Evolutionary conservation across 2,797 vertebrate genomes (phyloP).

Genomic region (Pipistrellus nathusii): DNA sequence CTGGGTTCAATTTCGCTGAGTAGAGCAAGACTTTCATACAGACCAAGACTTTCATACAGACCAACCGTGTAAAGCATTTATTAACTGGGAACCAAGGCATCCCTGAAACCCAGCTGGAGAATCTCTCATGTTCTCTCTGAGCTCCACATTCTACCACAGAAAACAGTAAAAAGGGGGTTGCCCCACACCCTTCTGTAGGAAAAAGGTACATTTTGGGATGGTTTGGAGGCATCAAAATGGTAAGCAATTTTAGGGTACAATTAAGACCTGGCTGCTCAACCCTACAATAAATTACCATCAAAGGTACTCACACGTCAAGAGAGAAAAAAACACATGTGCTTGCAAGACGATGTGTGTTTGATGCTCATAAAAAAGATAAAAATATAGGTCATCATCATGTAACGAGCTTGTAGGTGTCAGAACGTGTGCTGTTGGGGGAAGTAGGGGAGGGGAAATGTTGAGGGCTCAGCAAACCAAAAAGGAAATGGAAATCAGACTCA

Average conservation of each 20-base stretch:
- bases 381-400: slow-evolving; percentile 85
- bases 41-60: slow-evolving; percentile 25
- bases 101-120: slow-evolving; percentile 61
- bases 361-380: slow-evolving; percentile 89
- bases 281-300: slow-evolving; percentile 87
- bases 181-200: slow-evolving; percentile 66
- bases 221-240: slow-evolving; percentile 82
- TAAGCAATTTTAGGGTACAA: slow-evolving; percentile 84
- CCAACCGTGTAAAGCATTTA: slow-evolving; percentile 57
- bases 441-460: neutral
- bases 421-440: slow-evolving; percentile 55
- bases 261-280: slow-evolving; percentile 85
- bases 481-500: slow-evolving; percentile 4
- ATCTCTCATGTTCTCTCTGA: slow-evolving; percentile 39
- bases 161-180: slow-evolving; percentile 38
- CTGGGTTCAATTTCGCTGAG: slow-evolving; percentile 63
- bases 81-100: slow-evolving; percentile 44
- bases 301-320: slow-evolving; percentile 86
- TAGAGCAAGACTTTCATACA: slow-evolving; percentile 39
- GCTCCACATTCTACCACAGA: slow-evolving; percentile 48
- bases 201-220: slow-evolving; percentile 78
- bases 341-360: slow-evolving; percentile 87
- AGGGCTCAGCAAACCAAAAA: slow-evolving; percentile 24
- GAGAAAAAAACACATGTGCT: slow-evolving; percentile 85
- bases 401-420: slow-evolving; percentile 82